phyloP scores from a whole-genome alignment of 2,113 vertebrate genomes.

The Theristicus caerulescens region DNA sequence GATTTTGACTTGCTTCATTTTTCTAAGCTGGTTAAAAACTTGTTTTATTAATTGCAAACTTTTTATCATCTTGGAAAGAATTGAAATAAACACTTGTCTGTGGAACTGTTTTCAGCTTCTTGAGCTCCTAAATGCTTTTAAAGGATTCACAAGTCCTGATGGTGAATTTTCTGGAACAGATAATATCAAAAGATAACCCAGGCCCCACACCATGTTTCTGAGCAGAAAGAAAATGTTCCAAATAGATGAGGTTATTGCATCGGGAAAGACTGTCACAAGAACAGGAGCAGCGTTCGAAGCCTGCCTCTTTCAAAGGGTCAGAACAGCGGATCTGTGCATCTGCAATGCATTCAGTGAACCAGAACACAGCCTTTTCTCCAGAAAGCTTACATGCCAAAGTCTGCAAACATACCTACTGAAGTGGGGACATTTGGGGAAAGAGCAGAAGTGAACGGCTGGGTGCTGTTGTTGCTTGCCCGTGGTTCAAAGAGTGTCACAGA shows the following conservation, averaged over 20 bases:
- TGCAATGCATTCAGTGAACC: neutral
- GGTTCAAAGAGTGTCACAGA: neutral
- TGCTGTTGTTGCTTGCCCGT: neutral
- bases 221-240: neutral
- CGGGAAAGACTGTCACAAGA: neutral
- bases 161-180: neutral
- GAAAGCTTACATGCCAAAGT: neutral
- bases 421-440: neutral
- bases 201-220: neutral
- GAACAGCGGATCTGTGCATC: rapidly evolving
- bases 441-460: neutral
- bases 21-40: neutral
- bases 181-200: neutral
- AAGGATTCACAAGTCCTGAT: neutral
- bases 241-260: neutral
- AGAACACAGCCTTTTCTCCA: neutral
- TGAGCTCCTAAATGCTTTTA: neutral
- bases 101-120: neutral
- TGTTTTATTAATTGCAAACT: neutral
- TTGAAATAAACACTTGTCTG: neutral
- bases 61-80: neutral
- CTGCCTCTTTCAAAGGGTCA: neutral
- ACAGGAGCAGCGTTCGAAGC: neutral
- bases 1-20: neutral
- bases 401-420: neutral